Conservation (phyloP, 2,888 invertebrate species). For the Litoditis marina region DNA sequence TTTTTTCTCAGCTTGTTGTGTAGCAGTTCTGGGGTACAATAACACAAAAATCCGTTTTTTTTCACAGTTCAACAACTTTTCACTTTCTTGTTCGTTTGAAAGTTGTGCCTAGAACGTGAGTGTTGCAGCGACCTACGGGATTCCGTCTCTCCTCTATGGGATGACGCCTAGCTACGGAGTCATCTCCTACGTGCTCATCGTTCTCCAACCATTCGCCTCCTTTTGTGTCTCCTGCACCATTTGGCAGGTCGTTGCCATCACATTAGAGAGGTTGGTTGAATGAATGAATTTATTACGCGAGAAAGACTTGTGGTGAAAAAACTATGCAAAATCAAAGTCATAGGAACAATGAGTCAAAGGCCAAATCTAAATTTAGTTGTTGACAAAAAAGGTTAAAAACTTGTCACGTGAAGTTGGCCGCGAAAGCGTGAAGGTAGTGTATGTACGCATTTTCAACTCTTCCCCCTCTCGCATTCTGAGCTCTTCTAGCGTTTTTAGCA, state of each 20-base stretch:
- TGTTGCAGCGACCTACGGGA: constrained; percentile 40
- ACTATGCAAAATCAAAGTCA: neutral
- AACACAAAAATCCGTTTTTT: too few relatives aligned
- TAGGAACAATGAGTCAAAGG: neutral
- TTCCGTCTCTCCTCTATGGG: constrained; percentile 37
- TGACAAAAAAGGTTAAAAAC: too few relatives aligned
- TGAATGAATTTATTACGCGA: too few relatives aligned
- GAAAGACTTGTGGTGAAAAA: neutral
- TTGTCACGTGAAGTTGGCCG: too few relatives aligned
- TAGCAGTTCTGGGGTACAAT: too few relatives aligned
- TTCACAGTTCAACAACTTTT: neutral
- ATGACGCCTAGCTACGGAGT: constrained; percentile 44
- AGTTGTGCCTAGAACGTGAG: neutral
- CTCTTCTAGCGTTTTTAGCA: too few relatives aligned
- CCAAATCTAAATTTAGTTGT: too few relatives aligned
- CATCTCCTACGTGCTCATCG: constrained; percentile 58
- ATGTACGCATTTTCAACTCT: too few relatives aligned
- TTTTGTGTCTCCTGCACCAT: constrained; percentile 60
- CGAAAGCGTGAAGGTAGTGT: too few relatives aligned
- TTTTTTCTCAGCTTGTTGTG: too few relatives aligned
- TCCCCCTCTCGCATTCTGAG: too few relatives aligned
- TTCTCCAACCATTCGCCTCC: constrained; percentile 59
- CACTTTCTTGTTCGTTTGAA: too few relatives aligned
- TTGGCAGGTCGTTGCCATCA: constrained; percentile 61
- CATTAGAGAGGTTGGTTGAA: constrained; percentile 52